A percentile compares a stretch with the other conserved stretches of the same genome.
These are phyloP conservation scores for Xestobium rufovillosum DNA, from an alignment of 2,888 invertebrate genomes.

Conservation along the genomic window DNA sequence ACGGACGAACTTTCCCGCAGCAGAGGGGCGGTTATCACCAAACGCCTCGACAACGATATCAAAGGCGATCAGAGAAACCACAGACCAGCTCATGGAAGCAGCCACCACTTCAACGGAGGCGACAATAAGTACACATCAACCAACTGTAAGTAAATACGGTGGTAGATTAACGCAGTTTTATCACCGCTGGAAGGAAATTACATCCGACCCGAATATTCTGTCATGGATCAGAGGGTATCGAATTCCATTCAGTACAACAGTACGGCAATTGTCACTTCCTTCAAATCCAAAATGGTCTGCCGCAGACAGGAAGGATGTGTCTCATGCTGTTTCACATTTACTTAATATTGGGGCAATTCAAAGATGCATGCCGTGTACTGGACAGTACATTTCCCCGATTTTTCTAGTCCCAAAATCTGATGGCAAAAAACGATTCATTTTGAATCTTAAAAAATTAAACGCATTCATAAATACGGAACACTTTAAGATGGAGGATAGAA, in stretches of 20 bases:
- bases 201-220: conserved; percentile 2
- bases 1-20: too few relatives aligned
- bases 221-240: conserved; percentile 8
- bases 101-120: neutral
- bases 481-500: too few relatives aligned
- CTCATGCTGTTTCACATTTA: too few relatives aligned
- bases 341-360: too few relatives aligned
- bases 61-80: too few relatives aligned
- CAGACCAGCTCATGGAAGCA: too few relatives aligned
- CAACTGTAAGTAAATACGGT: conserved; percentile 7
- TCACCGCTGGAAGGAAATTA: conserved; percentile 5
- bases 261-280: too few relatives aligned
- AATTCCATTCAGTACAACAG: conserved; percentile 5
- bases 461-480: conserved; percentile 20
- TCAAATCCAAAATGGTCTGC: conserved; percentile 2
- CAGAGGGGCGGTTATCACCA: conserved; percentile 4
- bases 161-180: conserved; percentile 6
- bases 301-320: too few relatives aligned
- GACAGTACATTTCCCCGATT: conserved; percentile 15
- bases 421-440: conserved; percentile 5
- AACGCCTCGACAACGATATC: too few relatives aligned
- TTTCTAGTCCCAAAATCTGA: conserved; percentile 13
- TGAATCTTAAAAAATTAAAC: too few relatives aligned
- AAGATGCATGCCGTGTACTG: conserved; percentile 7
- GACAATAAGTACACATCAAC: neutral